A percentile compares a stretch with the other conserved stretches of the same genome.
Evolutionary conservation across 2,113 vertebrate genomes (phyloP).

Genomic region (Paramormyrops kingsleyae): DNA sequence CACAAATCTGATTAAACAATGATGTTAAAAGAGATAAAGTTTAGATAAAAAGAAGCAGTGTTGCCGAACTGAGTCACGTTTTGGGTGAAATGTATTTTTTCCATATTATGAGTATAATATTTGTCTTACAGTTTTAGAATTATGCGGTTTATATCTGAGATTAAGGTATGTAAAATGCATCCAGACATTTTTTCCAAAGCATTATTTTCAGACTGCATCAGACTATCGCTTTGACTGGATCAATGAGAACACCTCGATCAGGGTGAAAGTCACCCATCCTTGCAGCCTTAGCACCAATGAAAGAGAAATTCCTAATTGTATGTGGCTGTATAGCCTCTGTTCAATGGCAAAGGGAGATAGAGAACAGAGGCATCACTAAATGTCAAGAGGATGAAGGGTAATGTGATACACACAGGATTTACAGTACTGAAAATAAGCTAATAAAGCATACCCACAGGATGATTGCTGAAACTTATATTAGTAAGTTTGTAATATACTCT

Average conservation of each 20-base stretch:
- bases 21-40: too few relatives aligned
- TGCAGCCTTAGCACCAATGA: not conserved
- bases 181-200: not conserved
- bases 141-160: too few relatives aligned
- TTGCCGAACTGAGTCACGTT: too few relatives aligned
- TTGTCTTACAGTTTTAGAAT: too few relatives aligned
- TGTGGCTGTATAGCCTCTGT: not conserved
- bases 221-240: not conserved
- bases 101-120: too few relatives aligned
- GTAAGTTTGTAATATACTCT: not conserved
- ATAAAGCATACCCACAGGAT: not conserved
- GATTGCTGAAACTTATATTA: not conserved
- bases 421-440: not conserved
- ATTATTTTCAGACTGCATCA: not conserved
- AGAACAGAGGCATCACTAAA: not conserved
- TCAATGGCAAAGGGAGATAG: not conserved
- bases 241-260: not conserved
- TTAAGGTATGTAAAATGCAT: not conserved
- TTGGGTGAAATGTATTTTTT: too few relatives aligned
- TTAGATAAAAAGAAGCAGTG: too few relatives aligned
- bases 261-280: not conserved
- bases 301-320: not conserved
- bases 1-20: not conserved
- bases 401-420: not conserved
- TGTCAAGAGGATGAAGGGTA: not conserved